Conservation (phyloP, 2,888 invertebrate species). For the Deroplatys truncata region DNA sequence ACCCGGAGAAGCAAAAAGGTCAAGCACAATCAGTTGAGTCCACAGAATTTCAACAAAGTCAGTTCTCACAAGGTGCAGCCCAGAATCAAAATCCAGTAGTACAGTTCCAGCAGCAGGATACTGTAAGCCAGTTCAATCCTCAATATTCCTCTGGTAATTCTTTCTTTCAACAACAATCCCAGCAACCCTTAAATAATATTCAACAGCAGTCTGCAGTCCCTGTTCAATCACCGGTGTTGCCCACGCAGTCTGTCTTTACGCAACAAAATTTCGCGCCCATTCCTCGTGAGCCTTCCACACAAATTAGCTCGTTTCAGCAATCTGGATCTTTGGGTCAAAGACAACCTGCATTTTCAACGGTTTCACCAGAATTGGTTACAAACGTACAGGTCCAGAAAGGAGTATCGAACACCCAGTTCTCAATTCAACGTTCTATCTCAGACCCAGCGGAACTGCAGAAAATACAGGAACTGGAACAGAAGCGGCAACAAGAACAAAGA, state of each 20-base stretch:
- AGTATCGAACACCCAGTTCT: neutral
- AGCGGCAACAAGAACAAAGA: neutral
- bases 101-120: neutral
- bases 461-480: neutral
- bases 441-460: constrained; percentile 1
- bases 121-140: neutral
- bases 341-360: neutral
- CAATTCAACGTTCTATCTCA: neutral
- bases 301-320: neutral
- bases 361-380: neutral
- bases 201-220: neutral
- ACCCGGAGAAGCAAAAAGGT: neutral
- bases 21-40: neutral
- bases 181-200: neutral
- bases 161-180: neutral
- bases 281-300: neutral
- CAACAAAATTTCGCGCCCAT: neutral
- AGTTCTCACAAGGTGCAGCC: neutral
- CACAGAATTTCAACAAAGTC: neutral
- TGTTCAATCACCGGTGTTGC: neutral
- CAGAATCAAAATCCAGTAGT: neutral
- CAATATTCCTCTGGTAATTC: too few species aligned
- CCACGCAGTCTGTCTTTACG: too few species aligned
- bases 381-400: neutral
- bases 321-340: neutral